Evolutionary conservation across 2,113 vertebrate genomes (phyloP), one percentile per base, ranked within the genome.

Genomic region (Menidia beryllina): DNA sequence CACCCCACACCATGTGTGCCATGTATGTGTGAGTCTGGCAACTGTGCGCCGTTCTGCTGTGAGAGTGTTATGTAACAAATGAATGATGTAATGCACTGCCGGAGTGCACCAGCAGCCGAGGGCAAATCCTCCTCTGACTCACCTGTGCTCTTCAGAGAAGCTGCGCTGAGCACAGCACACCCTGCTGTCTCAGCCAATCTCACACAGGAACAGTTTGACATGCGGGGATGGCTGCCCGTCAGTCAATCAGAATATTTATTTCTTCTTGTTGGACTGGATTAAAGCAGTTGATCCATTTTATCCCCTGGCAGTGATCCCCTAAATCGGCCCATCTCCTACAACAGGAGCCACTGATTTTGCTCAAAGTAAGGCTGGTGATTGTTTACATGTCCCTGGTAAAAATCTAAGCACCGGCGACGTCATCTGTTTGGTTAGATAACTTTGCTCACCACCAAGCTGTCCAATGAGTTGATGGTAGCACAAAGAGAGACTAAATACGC

Each of bases 61-160:
- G 61, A 71, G 82, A 59, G 41, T 63, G 72, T 92, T 93, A 93
- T 86, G 87, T 92, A 93, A 94, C 71, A 60, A 63, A n/a, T n/a
- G 50, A 88, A 74, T 93, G 90, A 94, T 91, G 91, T 92, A 92
- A 93, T 91, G 78, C 68, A 4, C 58, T 64, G 63, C 75, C 64
- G n/a, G 25, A 84, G 71, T 64, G 85, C 79, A 88, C 85, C 62
- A 79, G 74, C 85, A 48, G 80, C 75, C 80, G 67, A 87, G 69
- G 83, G 86, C 81, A 60, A 58, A 77, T 84, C 76, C 49, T 43
- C 54, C 57, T 62, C 82, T 87, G 72, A 84, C 80, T 88, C 83
- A 91, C 86, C 88, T 91, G 87, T 77, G 70, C 77, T 77, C 43
- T 71, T 73, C 69, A 80, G 88, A 89, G 82, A 79, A 50, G 67